These are phyloP conservation scores for Casuarius casuarius DNA, from an alignment of 2,113 vertebrate species.

Conservation along the genomic window DNA sequence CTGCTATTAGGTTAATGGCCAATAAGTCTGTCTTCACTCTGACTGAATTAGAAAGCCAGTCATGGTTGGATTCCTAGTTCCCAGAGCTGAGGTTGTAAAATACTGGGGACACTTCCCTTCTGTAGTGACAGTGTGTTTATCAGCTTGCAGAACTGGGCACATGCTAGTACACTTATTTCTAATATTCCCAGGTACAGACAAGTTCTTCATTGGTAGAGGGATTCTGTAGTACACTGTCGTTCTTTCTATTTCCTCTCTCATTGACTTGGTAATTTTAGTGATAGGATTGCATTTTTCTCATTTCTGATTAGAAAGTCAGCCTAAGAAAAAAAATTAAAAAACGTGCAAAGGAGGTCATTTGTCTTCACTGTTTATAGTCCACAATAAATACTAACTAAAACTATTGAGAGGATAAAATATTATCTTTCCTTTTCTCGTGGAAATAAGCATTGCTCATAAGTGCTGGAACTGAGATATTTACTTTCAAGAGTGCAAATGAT, in stretches of 20 bases:
- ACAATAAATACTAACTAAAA: not conserved
- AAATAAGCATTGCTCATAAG: not conserved
- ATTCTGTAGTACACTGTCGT: not conserved
- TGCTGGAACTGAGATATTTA: not conserved
- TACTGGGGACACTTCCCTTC: not conserved
- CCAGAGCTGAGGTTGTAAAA: not conserved
- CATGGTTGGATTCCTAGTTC: not conserved
- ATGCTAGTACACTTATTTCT: not conserved
- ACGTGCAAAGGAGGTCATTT: not conserved
- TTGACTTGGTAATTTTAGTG: not conserved
- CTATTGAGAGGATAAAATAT: slow-evolving; percentile 7
- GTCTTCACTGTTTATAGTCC: not conserved
- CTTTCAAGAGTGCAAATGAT: slow-evolving; percentile 7
- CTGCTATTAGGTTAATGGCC: not conserved
- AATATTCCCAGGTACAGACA: not conserved
- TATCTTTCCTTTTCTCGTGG: not conserved
- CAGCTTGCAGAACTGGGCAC: accelerated
- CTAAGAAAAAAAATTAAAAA: not conserved
- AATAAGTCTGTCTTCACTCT: not conserved
- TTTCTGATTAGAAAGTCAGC: not conserved
- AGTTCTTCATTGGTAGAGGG: not conserved
- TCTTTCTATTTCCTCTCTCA: not conserved
- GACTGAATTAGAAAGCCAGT: not conserved
- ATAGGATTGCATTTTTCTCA: not conserved
- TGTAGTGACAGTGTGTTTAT: accelerated